phyloP scores from a whole-genome alignment of 2,113 vertebrate species.

The Sardina pilchardus region DNA sequence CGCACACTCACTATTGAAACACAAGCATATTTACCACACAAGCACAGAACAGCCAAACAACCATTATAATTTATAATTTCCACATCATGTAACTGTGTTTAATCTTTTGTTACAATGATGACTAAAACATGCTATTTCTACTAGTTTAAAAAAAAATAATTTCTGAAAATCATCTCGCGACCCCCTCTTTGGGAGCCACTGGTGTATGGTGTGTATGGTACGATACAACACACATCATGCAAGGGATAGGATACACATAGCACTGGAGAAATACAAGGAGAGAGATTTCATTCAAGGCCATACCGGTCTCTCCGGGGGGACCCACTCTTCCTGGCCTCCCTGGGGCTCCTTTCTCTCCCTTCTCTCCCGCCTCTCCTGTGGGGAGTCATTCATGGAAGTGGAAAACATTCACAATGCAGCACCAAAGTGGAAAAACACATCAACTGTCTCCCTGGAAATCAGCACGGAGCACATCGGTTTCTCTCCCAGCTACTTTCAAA shows the following conservation, averaged over 20 bases:
- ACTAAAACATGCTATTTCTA: no score
- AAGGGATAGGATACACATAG: background rate
- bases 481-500: background rate
- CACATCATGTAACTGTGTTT: no score
- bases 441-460: background rate
- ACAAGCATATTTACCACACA: background rate
- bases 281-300: background rate
- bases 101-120: no score
- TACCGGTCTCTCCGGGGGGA: constrained; percentile 89
- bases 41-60: no score
- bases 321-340: constrained; percentile 92
- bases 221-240: background rate
- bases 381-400: constrained; percentile 15
- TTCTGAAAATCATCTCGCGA: no score
- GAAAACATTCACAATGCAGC: background rate
- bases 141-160: no score
- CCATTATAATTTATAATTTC: no score
- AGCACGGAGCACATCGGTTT: background rate
- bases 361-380: constrained; percentile 88
- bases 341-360: constrained; percentile 88
- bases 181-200: no score
- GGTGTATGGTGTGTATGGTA: no score
- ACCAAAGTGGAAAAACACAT: background rate
- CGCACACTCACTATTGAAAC: no score
- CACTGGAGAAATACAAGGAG: background rate